Percentiles rank a stretch among this genome's conserved stretches.
Conservation (phyloP, 1,140 invertebrate genomes). For the Andrena cerasifolii region DNA sequence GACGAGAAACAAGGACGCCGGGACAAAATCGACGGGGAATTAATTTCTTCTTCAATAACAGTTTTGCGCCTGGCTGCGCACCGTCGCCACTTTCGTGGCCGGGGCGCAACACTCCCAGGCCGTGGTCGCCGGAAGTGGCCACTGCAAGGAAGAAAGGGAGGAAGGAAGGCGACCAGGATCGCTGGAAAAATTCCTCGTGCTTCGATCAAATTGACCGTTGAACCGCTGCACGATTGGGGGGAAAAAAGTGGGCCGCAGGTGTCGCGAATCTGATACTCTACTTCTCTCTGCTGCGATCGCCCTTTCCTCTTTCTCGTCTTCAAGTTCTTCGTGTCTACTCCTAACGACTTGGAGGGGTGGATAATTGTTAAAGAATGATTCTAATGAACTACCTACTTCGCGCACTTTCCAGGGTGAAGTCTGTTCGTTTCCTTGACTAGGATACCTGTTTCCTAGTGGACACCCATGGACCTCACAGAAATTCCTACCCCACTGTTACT, state of each 20-base stretch:
- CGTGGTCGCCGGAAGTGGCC: conserved; percentile 63
- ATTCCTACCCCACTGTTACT: no score
- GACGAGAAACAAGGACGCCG: conserved; percentile 37
- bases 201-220: conserved; percentile 45
- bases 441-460: no score
- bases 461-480: no score
- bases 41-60: conserved; percentile 71
- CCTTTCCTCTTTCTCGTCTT: not conserved
- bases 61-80: conserved; percentile 68
- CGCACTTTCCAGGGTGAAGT: not conserved
- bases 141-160: conserved; percentile 22
- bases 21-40: conserved; percentile 62
- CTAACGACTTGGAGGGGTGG: not conserved
- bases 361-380: no score
- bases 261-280: conserved; percentile 41
- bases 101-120: conserved; percentile 31
- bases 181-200: conserved; percentile 32
- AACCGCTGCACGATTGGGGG: not conserved
- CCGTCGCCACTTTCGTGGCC: conserved; percentile 56
- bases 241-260: conserved; percentile 47
- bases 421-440: no score
- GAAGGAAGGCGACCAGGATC: not conserved
- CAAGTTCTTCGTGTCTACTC: not conserved
- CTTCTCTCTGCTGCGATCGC: not conserved
- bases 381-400: no score